Evolutionary conservation across 2,113 vertebrate species (phyloP).

Genomic region (Nematolebias whitei): DNA sequence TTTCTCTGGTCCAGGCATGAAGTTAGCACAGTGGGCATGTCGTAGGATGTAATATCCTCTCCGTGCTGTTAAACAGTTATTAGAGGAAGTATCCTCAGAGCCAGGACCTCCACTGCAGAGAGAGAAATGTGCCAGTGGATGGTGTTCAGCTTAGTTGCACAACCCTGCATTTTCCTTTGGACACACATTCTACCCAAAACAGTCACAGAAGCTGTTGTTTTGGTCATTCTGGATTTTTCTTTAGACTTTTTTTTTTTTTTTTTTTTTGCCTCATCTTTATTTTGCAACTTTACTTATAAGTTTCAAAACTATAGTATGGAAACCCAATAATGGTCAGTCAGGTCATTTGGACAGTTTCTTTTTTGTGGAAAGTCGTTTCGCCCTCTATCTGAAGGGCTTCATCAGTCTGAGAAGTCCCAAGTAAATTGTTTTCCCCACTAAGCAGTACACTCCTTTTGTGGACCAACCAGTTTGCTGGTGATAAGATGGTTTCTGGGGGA

Average conservation of each 20-base stretch:
- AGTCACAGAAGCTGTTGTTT: not conserved
- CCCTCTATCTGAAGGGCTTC: too few relatives aligned
- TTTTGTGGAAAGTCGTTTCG: too few relatives aligned
- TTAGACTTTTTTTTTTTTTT: not conserved
- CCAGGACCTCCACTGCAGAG: constrained; percentile 33
- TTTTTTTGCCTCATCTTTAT: not conserved
- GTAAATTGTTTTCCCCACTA: too few relatives aligned
- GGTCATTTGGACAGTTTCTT: too few relatives aligned
- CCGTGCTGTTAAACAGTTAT: constrained; percentile 37
- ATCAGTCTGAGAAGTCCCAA: too few relatives aligned
- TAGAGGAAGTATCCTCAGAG: constrained; percentile 6
- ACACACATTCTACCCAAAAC: not conserved
- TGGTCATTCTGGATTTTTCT: not conserved
- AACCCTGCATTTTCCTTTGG: not conserved
- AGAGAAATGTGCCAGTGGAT: not conserved
- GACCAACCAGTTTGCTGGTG: too few relatives aligned
- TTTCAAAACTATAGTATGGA: too few relatives aligned
- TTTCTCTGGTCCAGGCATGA: constrained; percentile 46
- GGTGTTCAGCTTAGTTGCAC: not conserved
- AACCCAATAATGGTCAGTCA: too few relatives aligned
- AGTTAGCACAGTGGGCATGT: constrained; percentile 27
- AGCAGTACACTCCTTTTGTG: too few relatives aligned
- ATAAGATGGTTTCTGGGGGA: too few relatives aligned
- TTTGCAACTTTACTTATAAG: not conserved
- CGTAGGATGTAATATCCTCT: constrained; percentile 12